Base-by-base conservation (phyloP, 2,113 vertebrate genomes). In the Heptranchias perlo region DNA sequence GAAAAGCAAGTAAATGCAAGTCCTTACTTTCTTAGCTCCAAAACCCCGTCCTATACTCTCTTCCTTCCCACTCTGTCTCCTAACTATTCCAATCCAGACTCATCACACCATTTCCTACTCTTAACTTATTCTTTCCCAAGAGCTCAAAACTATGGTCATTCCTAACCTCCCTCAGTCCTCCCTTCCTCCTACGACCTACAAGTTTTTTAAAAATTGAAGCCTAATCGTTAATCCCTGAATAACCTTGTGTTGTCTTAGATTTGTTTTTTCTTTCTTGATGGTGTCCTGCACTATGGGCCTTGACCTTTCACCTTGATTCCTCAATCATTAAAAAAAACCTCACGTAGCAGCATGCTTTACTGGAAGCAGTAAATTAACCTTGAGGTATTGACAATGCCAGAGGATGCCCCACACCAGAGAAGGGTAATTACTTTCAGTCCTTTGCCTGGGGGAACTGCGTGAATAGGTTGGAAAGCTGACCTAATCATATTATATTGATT, bases 401-500 rank as follows among this genome's bases (percentile, higher is more conserved):
- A 62, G 58, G 35, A 93, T 21, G 58, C 18, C 58, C 58, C n/a
- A 39, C 54, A 62, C 58, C 23, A 6, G 35, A 39, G 58, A 93
- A 39, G 58, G 58, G 8, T 93, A 93, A 93, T 93, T 93, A 93
- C 54, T 35, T 93, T 93, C 58, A 44, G 35, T 23, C 58, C 89
- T 62, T 39, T 39, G 35, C 89, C 89, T 62, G 52, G 1, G n/a
- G 89, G 54, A 10, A n/a, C 35, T 7, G 54, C 58, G 8, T 39
- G 58, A 21, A 61, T 61, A 39, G 89, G 58, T 93, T 93, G 61
- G 58, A 93, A 39, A 93, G 89, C 89, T 64, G 89, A 93, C 58
- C 58, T 93, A 18, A 93, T 93, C 89, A 93, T 93, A 93, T 62
- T 93, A 64, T 93, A 93, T 93, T 93, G 89, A 93, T 93, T 93